These are phyloP conservation scores for Oreotrochilus melanogaster DNA, from an alignment of 2,113 vertebrate species.

Conservation along the genomic window DNA sequence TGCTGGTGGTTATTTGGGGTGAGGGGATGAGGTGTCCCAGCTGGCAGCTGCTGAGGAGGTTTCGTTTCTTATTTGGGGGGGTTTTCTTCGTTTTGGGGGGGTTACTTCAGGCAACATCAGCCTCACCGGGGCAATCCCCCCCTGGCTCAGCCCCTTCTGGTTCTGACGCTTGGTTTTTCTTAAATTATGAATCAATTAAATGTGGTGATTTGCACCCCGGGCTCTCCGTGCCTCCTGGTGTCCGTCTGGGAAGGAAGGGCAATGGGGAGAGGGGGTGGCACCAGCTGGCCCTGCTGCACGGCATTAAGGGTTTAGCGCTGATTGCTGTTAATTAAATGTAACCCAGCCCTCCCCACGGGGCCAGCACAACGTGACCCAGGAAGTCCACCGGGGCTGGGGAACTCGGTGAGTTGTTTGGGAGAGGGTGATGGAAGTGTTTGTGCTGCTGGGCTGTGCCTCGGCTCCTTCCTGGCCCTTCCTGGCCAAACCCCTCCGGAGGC, in stretches of 20 bases:
- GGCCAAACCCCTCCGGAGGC: background rate
- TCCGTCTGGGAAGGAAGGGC: background rate
- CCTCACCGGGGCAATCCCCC: background rate
- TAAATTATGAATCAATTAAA: background rate
- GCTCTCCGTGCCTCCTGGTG: background rate
- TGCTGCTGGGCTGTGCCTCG: background rate
- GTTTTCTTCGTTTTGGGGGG: no score
- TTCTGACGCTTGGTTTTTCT: background rate
- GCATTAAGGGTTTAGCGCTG: background rate
- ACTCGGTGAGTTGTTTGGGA: background rate
- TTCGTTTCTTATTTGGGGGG: background rate
- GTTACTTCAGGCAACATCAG: background rate
- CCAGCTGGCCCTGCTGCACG: slow-evolving; percentile 23
- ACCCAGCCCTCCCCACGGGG: background rate
- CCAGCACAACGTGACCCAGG: background rate
- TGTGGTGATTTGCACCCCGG: background rate
- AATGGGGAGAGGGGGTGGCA: background rate
- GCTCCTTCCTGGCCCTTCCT: background rate
- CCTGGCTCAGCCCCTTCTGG: background rate
- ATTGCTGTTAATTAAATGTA: background rate
- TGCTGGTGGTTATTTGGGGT: background rate
- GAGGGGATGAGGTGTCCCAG: background rate
- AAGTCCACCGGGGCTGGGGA: background rate
- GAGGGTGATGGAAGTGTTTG: background rate
- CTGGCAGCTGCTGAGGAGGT: background rate